These are phyloP conservation scores for Linhomoeus sp. DNA, from an alignment of 2,888 invertebrate species.

Conservation along the genomic window DNA sequence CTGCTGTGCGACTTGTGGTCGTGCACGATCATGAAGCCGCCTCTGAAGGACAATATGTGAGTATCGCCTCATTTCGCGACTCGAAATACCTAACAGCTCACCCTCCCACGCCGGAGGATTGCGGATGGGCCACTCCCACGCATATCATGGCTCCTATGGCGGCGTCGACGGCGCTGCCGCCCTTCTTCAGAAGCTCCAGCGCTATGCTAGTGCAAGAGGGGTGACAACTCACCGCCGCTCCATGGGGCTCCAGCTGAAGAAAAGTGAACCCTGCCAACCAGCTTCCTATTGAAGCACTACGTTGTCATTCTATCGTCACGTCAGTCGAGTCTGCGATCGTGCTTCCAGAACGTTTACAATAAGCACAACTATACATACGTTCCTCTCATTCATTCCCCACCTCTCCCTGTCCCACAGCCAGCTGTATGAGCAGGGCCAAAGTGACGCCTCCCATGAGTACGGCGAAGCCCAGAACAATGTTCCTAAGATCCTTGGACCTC, in stretches of 20 bases:
- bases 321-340: too few species aligned
- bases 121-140: conserved; percentile 49
- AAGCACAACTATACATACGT: too few species aligned
- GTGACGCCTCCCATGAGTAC: conserved; percentile 47
- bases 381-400: too few species aligned
- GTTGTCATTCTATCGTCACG: too few species aligned
- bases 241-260: conserved; percentile 50
- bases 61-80: not conserved
- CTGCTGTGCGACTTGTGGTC: conserved; percentile 43
- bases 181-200: conserved; percentile 43
- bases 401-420: conserved; percentile 51
- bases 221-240: conserved; percentile 50
- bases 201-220: conserved; percentile 51
- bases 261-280: too few species aligned
- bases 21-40: conserved; percentile 51
- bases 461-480: conserved; percentile 46
- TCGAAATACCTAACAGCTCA: not conserved
- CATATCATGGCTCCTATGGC: conserved; percentile 52
- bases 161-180: conserved; percentile 57
- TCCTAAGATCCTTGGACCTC: conserved; percentile 39
- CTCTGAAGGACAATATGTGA: conserved; percentile 37
- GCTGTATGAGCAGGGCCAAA: conserved; percentile 48
- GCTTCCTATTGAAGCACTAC: too few species aligned
- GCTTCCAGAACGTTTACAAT: too few species aligned
- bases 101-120: conserved; percentile 40